phyloP scores from a whole-genome alignment of 2,113 vertebrate species.

The Alectura lathami region DNA sequence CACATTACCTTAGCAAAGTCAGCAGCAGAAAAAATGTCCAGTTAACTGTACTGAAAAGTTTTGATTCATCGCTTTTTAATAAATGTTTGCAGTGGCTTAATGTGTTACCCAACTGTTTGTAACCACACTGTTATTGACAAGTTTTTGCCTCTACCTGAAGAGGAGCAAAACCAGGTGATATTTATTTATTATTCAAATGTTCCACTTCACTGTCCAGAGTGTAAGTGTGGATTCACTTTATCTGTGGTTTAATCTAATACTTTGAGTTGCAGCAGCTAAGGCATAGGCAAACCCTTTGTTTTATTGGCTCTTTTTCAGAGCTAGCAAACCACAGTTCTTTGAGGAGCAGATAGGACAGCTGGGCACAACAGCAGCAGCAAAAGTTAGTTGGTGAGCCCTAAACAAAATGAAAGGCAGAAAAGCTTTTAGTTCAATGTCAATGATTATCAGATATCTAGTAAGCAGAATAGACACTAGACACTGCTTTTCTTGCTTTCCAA shows the following conservation, averaged over 20 bases:
- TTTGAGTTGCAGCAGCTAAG: neutral
- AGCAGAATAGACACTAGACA: neutral
- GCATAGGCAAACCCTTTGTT: neutral
- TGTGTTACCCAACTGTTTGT: neutral
- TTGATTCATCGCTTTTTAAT: neutral
- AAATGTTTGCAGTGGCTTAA: neutral
- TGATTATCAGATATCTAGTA: neutral
- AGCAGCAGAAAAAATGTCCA: neutral
- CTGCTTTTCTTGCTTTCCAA: neutral
- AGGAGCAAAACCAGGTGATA: neutral
- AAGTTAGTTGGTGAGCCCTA: neutral
- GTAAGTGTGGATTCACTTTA: neutral
- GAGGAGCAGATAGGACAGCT: neutral
- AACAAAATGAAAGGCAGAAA: neutral
- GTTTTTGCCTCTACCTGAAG: neutral
- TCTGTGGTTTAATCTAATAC: neutral
- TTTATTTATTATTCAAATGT: neutral
- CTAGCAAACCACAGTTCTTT: too few species aligned
- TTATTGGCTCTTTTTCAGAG: neutral
- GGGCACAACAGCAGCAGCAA: neutral
- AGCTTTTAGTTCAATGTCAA: neutral
- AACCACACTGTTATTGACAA: neutral
- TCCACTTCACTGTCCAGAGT: neutral
- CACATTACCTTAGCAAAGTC: neutral
- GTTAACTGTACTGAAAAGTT: neutral